Base-by-base conservation (phyloP, 2,797 vertebrate species). In the Xenops minutus region DNA sequence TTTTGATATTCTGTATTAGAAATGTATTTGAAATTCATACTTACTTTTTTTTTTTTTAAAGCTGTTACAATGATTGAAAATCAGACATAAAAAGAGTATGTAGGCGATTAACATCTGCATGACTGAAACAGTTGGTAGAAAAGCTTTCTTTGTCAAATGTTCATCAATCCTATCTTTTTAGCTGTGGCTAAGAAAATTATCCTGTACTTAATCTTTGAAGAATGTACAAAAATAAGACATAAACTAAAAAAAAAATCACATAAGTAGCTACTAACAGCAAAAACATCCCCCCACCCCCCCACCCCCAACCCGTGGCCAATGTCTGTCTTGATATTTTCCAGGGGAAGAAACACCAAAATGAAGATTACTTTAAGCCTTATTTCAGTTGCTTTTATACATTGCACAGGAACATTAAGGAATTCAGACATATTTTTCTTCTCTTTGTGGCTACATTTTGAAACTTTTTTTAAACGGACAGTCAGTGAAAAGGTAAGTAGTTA, bases 61-160 rank as follows among this genome's bases (percentile, higher is more conserved):
- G n/a, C 30, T 80, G 9, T 39, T 87, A 21, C 29, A 68, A 89
- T 52, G 72, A 93, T 37, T 92, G 87, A 91, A 88, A 88, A 62
- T 43, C n/a, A 75, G 66, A 37, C 68, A 91, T 85, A 80, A 95
- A 80, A 92, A 84, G 91, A 6, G 19, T 77, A 74, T 80, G 68
- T 74, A 55, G 51, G 56, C 21, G 44, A 95, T 93, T 92, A 95
- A 89, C 52, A 95, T 85, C 86, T 89, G 84, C 76, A 92, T 94
- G 62, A 64, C 68, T 83, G 72, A 22, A 92, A 72, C 30, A 48
- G 62, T 77, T 95, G 29, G 30, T 68, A 81, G 29, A 89, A 91
- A 89, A 88, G 3, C 8, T 68, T 88, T 62, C 54, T 94, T 85
- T 75, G 41, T 72, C n/a, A 81, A 85, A 72, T 55, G 14, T 64